Percentiles rank a stretch among this genome's conserved stretches.
Conservation (phyloP, 35 echinoderm and acorn worm genomes). For the Acanthaster planci region DNA sequence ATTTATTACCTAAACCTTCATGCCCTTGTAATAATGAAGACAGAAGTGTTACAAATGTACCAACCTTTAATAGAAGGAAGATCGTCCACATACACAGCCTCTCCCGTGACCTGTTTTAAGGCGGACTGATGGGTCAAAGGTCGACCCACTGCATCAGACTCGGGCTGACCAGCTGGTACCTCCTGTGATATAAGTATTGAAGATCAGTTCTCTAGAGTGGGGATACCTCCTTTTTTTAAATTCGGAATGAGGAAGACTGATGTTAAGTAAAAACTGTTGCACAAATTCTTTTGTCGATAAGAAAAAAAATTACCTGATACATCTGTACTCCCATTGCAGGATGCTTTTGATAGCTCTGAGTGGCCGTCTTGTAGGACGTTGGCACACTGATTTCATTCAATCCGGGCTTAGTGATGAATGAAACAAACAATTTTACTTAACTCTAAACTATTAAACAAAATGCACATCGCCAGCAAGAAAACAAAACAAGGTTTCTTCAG, state of each 20-base stretch:
- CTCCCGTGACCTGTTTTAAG: constrained; percentile 64
- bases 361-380: constrained; percentile 7
- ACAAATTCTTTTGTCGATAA: no score
- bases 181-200: neutral
- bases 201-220: no score
- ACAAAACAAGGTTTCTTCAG: no score
- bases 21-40: no score
- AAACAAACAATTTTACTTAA: no score
- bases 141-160: constrained; percentile 56
- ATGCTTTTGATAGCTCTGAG: neutral
- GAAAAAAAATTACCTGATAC: neutral
- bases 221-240: no score
- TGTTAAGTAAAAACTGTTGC: no score
- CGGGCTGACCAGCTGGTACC: constrained; percentile 39
- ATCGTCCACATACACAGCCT: constrained; percentile 83
- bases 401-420: neutral
- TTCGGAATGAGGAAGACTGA: no score
- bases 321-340: neutral
- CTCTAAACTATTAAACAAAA: no score
- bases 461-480: no score
- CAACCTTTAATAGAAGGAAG: constrained; percentile 58
- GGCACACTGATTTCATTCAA: neutral
- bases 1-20: no score
- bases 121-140: constrained; percentile 66
- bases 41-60: no score